These are phyloP conservation scores for Felis chaus DNA, from an alignment of 2,113 vertebrate genomes.

Conservation along the genomic window DNA sequence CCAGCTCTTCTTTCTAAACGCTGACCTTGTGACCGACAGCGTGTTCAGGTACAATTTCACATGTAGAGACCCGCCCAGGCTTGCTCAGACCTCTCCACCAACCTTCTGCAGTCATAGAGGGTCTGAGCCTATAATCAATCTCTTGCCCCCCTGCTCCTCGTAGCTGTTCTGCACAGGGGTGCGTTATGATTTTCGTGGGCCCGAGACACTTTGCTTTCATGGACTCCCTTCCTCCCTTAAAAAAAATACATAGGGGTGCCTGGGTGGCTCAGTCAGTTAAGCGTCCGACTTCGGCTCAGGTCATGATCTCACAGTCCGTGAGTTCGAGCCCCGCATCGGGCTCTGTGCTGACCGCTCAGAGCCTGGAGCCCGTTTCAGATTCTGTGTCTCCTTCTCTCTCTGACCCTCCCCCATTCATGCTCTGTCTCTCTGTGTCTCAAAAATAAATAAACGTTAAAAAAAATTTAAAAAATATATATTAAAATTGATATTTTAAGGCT, in stretches of 20 bases:
- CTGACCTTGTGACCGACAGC: neutral
- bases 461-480: neutral
- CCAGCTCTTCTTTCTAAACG: neutral
- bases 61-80: neutral
- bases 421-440: neutral
- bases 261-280: no score
- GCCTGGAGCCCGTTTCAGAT: no score
- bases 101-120: neutral
- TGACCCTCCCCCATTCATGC: no score
- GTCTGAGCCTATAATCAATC: neutral
- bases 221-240: neutral
- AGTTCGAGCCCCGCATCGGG: no score
- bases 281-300: no score
- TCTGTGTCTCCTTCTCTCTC: no score
- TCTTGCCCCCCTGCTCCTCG: neutral
- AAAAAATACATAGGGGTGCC: neutral
- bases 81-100: no score
- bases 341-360: no score
- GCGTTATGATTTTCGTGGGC: neutral
- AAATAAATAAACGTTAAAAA: neutral
- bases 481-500: neutral
- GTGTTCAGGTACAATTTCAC: neutral
- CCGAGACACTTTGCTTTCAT: neutral
- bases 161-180: neutral
- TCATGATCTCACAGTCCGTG: no score